Percentiles rank a stretch among this genome's conserved stretches.
These are phyloP conservation scores for Oryzias curvinotus DNA, from an alignment of 2,113 vertebrate genomes.

Conservation along the genomic window DNA sequence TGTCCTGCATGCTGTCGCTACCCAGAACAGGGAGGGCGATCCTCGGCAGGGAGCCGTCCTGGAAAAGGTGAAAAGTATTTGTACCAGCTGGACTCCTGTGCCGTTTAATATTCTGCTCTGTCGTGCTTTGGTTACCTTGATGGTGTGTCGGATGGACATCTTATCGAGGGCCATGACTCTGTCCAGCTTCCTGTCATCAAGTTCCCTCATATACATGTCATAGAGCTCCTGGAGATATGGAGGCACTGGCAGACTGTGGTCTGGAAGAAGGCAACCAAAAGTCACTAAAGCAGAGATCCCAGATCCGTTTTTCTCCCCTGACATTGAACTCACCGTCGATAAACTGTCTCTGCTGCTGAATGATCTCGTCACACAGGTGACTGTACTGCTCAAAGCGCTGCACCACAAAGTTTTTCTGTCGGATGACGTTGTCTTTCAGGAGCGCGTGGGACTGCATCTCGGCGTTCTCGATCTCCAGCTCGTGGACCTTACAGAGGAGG, in stretches of 20 bases:
- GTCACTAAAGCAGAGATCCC: neutral
- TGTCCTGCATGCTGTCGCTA: slow-evolving; percentile 71
- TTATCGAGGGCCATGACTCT: slow-evolving; percentile 79
- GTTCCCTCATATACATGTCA: slow-evolving; percentile 80
- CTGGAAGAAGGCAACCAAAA: slow-evolving; percentile 57
- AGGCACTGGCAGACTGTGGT: slow-evolving; percentile 83
- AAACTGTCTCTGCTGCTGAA: slow-evolving; percentile 85
- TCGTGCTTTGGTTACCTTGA: slow-evolving; percentile 73
- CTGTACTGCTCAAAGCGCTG: slow-evolving; percentile 82
- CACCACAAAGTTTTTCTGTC: slow-evolving; percentile 78
- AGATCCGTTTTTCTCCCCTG: too few relatives aligned
- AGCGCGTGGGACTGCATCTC: slow-evolving; percentile 82
- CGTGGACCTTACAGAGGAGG: slow-evolving; percentile 86
- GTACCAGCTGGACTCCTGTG: neutral
- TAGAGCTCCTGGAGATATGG: slow-evolving; percentile 85
- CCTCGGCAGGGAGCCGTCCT: slow-evolving; percentile 81
- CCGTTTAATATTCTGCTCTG: neutral
- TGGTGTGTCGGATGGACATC: slow-evolving; percentile 72
- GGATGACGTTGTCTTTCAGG: slow-evolving; percentile 84
- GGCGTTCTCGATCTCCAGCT: slow-evolving; percentile 83
- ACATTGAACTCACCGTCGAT: slow-evolving; percentile 77
- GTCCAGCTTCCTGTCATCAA: slow-evolving; percentile 82
- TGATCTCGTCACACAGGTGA: slow-evolving; percentile 86
- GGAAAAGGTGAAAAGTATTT: neutral
- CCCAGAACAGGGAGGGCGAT: slow-evolving; percentile 65